Conservation (phyloP, 2,113 vertebrate species). For the Tragelaphus scriptus region DNA sequence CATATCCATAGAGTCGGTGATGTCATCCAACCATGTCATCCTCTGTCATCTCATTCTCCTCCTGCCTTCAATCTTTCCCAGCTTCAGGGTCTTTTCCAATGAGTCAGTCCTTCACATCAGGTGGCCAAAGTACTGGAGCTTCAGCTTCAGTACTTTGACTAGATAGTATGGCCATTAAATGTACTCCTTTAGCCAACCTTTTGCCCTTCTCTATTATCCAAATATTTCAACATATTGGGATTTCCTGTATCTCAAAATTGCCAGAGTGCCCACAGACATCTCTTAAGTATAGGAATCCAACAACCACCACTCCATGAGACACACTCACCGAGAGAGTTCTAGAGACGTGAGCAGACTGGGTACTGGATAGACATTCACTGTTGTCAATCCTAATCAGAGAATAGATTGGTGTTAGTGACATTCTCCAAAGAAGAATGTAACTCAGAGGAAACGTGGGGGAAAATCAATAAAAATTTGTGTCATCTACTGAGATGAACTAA, state of each 20-base stretch:
- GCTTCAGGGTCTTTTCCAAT: neutral
- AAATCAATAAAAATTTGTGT: neutral
- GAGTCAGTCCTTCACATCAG: neutral
- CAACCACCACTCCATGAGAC: neutral
- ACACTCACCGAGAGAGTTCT: constrained; percentile 93
- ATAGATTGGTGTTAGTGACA: constrained; percentile 44
- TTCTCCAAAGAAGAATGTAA: constrained; percentile 14
- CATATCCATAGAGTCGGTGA: neutral
- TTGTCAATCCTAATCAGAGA: constrained; percentile 84
- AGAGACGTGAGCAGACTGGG: constrained; percentile 89
- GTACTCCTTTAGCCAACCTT: neutral
- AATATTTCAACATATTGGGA: neutral
- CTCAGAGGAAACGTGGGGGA: constrained; percentile 24
- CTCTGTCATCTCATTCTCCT: neutral
- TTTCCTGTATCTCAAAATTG: neutral
- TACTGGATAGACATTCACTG: constrained; percentile 91
- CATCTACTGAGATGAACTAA: neutral
- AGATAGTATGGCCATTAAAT: neutral
- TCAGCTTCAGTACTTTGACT: neutral
- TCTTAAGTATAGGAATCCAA: neutral
- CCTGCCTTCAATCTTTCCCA: neutral
- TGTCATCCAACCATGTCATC: neutral
- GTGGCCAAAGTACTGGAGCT: neutral
- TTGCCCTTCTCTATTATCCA: neutral
- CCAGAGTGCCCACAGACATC: neutral